A percentile compares a stretch with the other conserved stretches of the same genome.
phyloP scores from a whole-genome alignment of 2,888 invertebrate species.

The Frankliniella intonsa region DNA sequence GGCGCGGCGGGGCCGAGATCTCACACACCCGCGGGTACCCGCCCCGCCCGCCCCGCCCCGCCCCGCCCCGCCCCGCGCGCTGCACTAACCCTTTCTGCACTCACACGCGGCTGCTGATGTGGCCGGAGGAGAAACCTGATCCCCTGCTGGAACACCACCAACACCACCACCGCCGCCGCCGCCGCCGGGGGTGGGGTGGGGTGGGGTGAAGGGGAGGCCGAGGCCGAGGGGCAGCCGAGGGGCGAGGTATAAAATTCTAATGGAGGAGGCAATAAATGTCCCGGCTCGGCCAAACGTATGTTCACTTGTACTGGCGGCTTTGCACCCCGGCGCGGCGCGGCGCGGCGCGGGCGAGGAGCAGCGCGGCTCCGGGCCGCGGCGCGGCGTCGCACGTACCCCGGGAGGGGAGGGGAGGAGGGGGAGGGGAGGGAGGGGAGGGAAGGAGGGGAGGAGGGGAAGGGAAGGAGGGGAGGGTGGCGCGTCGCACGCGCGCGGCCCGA shows the following conservation, averaged over 20 bases:
- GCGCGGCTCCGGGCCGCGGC: no score
- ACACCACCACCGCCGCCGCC: not conserved
- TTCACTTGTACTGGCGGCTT: constrained; percentile 24
- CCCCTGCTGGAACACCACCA: not conserved
- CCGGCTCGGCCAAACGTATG: constrained; percentile 21
- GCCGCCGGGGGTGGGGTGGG: not conserved
- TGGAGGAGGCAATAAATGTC: constrained; percentile 17
- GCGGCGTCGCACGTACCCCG: not conserved
- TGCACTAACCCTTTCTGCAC: no score
- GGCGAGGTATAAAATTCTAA: constrained; percentile 15
- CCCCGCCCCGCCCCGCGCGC: no score
- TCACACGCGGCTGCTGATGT: no score
- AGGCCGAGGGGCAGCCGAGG: not conserved
- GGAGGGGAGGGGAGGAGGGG: not conserved
- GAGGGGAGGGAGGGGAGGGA: not conserved
- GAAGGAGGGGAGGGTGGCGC: not conserved
- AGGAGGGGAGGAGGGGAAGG: not conserved
- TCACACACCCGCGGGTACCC: not conserved
- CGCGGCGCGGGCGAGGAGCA: not conserved
- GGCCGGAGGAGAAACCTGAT: not conserved
- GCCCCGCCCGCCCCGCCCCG: not conserved
- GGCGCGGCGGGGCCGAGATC: not conserved
- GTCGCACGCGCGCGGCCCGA: constrained; percentile 6
- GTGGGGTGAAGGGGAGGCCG: not conserved
- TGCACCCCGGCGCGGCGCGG: not conserved